These are phyloP conservation scores for Pteria penguin DNA, from an alignment of 2,888 invertebrate species.

Conservation along the genomic window DNA sequence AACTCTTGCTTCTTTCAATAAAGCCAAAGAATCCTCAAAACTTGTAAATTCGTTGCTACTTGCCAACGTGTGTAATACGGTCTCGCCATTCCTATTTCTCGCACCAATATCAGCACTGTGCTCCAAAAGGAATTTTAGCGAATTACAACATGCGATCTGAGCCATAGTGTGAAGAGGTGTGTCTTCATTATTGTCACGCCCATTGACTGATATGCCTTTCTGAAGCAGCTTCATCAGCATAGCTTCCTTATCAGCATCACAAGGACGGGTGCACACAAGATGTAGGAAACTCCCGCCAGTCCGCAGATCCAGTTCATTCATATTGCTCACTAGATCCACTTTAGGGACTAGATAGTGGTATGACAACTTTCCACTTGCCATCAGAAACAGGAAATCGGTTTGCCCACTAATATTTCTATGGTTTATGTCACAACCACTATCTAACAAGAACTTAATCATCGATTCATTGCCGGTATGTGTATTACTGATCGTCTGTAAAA, in stretches of 20 bases:
- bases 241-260: not conserved
- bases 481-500: not conserved
- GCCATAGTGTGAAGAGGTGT: slow-evolving; percentile 33
- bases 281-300: slow-evolving; percentile 30
- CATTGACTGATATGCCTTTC: slow-evolving; percentile 16
- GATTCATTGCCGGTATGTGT: not conserved
- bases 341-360: not conserved
- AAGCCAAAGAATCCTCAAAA: not conserved
- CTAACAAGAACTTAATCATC: slow-evolving; percentile 3
- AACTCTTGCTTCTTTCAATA: not conserved
- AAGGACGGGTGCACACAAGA: not conserved
- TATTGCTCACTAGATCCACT: slow-evolving; percentile 7
- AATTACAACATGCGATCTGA: slow-evolving; percentile 4
- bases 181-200: slow-evolving; percentile 18
- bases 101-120: slow-evolving; percentile 13
- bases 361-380: not conserved
- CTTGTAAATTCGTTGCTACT: slow-evolving; percentile 3
- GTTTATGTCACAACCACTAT: slow-evolving; percentile 23
- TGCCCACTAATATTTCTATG: slow-evolving; percentile 20
- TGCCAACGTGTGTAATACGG: slow-evolving; percentile 15
- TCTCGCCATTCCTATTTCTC: slow-evolving; percentile 22
- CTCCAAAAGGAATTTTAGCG: slow-evolving; percentile 25
- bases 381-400: slow-evolving; percentile 20
- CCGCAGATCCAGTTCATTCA: slow-evolving; percentile 2
- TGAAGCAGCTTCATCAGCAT: slow-evolving; percentile 5